Conservation (phyloP, 2,888 invertebrate species). For the Tolmerus cingulatus region DNA sequence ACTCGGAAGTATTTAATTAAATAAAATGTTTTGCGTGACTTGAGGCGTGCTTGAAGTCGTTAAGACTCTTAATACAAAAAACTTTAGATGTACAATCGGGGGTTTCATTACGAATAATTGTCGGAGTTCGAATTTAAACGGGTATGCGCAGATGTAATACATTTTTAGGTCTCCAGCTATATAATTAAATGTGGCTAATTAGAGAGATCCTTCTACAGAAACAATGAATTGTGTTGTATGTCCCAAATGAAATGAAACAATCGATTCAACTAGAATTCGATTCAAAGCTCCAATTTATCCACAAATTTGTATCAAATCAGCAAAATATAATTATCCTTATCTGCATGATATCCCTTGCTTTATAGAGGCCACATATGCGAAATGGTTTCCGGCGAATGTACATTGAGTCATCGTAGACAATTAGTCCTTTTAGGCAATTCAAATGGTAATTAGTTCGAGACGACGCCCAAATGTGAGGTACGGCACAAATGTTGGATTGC, state of each 20-base stretch:
- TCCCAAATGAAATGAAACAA: neutral
- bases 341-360: neutral
- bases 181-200: neutral
- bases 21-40: neutral
- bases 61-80: neutral
- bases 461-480: neutral
- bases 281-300: neutral
- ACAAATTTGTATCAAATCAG: neutral
- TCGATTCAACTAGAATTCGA: neutral
- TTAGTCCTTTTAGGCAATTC: conserved; percentile 25
- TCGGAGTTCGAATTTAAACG: neutral
- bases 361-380: neutral
- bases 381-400: neutral
- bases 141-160: neutral
- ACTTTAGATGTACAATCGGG: neutral
- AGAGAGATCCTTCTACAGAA: neutral
- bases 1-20: neutral
- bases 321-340: conserved; percentile 23
- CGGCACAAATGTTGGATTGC: neutral
- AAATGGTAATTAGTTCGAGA: conserved; percentile 27
- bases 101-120: neutral
- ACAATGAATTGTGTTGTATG: neutral
- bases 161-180: neutral
- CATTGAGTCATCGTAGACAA: conserved; percentile 1
- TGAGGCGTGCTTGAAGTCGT: neutral